A percentile compares a stretch with the other conserved stretches of the same genome.
Evolutionary conservation across 2,888 invertebrate genomes (phyloP).

Genomic region (Autographa gamma): DNA sequence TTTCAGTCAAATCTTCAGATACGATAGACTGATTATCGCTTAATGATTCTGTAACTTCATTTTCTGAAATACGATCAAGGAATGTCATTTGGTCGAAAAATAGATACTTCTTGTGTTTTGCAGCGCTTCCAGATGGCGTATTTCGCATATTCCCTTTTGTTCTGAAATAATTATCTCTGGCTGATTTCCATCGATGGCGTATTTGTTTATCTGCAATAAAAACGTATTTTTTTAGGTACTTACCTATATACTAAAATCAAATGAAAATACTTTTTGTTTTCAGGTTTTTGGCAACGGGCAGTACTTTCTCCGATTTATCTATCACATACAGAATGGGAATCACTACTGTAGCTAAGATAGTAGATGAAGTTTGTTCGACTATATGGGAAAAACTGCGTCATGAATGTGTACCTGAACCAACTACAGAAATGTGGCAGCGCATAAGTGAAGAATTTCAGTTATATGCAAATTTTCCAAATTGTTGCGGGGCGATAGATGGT

Average conservation of each 20-base stretch:
- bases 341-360: conserved; percentile 46
- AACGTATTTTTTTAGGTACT: conserved; percentile 11
- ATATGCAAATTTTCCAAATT: conserved; percentile 47
- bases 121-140: conserved; percentile 32
- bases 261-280: conserved; percentile 38
- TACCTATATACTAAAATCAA: conserved; percentile 2
- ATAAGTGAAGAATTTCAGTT: conserved; percentile 47
- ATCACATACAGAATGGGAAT: conserved; percentile 54
- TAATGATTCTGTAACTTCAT: conserved; percentile 24
- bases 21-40: not conserved
- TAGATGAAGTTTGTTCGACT: conserved; percentile 44
- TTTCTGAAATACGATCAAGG: conserved; percentile 27
- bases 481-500: conserved; percentile 50
- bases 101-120: conserved; percentile 27
- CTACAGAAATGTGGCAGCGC: conserved; percentile 47
- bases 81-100: conserved; percentile 27
- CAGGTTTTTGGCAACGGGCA: conserved; percentile 57
- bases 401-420: conserved; percentile 53
- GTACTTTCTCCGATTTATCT: conserved; percentile 51
- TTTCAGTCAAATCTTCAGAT: not conserved
- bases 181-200: conserved; percentile 41
- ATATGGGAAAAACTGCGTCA: conserved; percentile 47
- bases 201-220: conserved; percentile 36
- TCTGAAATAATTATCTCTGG: conserved; percentile 26
- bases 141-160: conserved; percentile 25